Evolutionary conservation across 1,140 invertebrate genomes (phyloP).

Genomic region (Whitmania pigra): DNA sequence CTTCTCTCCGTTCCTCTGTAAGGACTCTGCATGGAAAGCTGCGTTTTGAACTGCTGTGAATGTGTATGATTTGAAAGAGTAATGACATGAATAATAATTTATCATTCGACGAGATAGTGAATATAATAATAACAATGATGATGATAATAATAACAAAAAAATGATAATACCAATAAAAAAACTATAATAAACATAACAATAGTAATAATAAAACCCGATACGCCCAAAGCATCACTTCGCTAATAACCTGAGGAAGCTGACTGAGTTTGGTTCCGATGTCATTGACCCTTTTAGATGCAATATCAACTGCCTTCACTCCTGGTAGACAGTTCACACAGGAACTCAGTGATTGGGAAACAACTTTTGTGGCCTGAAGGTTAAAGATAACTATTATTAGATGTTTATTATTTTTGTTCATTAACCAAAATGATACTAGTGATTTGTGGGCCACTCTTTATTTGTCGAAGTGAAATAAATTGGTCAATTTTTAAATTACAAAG

Average conservation of each 20-base stretch:
- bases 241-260: neutral
- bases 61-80: neutral
- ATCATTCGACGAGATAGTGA: neutral
- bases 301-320: conserved; percentile 74
- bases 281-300: conserved; percentile 66
- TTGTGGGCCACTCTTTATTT: too few species aligned
- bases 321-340: conserved; percentile 64
- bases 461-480: too few species aligned
- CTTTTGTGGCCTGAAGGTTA: conserved; percentile 38
- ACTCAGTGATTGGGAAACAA: conserved; percentile 45
- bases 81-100: neutral
- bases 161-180: conserved; percentile 2
- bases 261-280: conserved; percentile 21
- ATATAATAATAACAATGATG: neutral
- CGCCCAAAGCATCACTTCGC: too few species aligned
- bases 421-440: too few species aligned
- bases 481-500: too few species aligned
- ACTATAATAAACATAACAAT: neutral
- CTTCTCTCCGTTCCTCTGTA: conserved; percentile 12
- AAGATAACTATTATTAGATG: too few species aligned
- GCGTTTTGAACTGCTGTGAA: too few species aligned
- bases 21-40: too few species aligned
- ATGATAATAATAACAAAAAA: too few species aligned
- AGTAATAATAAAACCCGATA: neutral
- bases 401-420: too few species aligned